Evolutionary conservation across 2,797 vertebrate genomes (phyloP), one percentile per base, ranked within the genome.

Genomic region (Malacoctenus gilli): DNA sequence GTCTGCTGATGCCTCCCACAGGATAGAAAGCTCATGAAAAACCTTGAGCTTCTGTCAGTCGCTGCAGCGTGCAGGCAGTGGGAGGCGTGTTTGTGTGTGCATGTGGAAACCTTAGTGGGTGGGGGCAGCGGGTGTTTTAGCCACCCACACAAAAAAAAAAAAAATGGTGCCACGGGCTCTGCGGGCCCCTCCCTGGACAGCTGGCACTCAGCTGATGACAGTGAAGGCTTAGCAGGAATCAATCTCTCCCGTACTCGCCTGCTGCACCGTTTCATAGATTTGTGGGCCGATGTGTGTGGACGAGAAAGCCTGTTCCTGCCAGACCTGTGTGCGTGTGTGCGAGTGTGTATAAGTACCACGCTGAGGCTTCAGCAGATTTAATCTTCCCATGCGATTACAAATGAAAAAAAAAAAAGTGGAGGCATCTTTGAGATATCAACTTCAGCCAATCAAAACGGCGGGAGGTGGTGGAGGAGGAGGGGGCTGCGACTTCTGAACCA

Each of bases 201-300:
- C 84, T 90, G 88, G 86, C 87, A 88, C 84, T 89, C 87, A 84
- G 86, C 84, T 89, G 86, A 90, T 88, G 84, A 88, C 80, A 83
- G 77, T 16, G 10, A 64, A 63, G 69, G 86, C 82, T 87, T 87
- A 88, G 74, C 57, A 43, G 72, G 77, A 83, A 78, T 88, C 84
- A 83, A 72, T 79, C 76, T 79, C 67, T 32, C 63, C 67, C 59
- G 67, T 64, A 68, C 77, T 64, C 34, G 23, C 44, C 68, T 35
- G 69, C 65, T 77, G 67, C 72, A 77, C 63, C n/a, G 12, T 51
- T 78, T 66, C 56, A 51, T 73, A 63, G 54, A 74, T 72, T 51
- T 77, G 52, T 43, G 51, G 42, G 46, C 8, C 40, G 25, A 55
- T 19, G 47, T 43, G 57, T 59, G 47, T 43, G 19, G 62, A 20